A percentile compares a stretch with the other conserved stretches of the same genome.
Conservation (phyloP, 2,888 invertebrate genomes). For the Amblyteles armatorius region DNA sequence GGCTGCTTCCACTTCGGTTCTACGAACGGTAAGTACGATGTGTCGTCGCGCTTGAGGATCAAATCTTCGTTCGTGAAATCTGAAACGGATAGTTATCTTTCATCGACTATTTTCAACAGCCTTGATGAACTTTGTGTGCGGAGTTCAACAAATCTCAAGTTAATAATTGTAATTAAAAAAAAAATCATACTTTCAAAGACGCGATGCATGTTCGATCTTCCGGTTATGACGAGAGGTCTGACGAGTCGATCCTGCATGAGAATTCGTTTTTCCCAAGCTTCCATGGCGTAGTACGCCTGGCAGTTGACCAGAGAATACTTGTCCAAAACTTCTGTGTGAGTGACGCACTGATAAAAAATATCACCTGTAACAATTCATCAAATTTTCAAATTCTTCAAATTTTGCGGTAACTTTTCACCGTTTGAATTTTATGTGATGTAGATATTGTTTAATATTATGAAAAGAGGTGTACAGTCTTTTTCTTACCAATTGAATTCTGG, state of each 20-base stretch:
- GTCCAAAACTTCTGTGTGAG: constrained; percentile 73
- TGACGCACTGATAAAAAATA: constrained; percentile 81
- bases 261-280: constrained; percentile 78
- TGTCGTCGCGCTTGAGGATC: constrained; percentile 20
- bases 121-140: neutral
- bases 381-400: too few relatives aligned
- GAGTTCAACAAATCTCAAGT: constrained; percentile 37
- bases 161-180: neutral
- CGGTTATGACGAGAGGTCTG: constrained; percentile 75
- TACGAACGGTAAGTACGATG: constrained; percentile 19
- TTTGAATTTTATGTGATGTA: too few relatives aligned
- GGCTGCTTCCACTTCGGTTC: constrained; percentile 77
- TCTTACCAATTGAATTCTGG: constrained; percentile 81
- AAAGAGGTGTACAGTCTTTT: neutral
- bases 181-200: constrained; percentile 73
- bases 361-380: constrained; percentile 75
- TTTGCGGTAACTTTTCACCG: too few relatives aligned
- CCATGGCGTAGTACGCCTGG: constrained; percentile 75
- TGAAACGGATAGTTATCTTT: constrained; percentile 47
- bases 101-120: neutral
- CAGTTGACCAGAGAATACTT: constrained; percentile 75
- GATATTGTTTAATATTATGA: too few relatives aligned
- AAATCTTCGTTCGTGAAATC: constrained; percentile 74
- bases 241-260: constrained; percentile 69
- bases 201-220: constrained; percentile 74